phyloP scores from a whole-genome alignment of 2,888 invertebrate genomes.

The Cantharis nigra region DNA sequence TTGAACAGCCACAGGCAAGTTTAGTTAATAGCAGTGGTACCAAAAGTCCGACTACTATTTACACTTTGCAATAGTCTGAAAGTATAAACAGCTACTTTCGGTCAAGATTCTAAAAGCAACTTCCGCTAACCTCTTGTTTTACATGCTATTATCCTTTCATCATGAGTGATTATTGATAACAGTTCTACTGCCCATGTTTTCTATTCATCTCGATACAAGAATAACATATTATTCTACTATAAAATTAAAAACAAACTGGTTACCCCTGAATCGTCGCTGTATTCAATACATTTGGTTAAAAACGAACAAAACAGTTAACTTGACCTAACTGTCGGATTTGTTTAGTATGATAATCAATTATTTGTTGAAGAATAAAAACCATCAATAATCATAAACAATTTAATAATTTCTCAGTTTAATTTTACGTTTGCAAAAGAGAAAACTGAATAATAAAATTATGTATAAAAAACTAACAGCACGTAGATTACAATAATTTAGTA shows the following conservation, averaged over 20 bases:
- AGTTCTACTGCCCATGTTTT: slow-evolving; percentile 10
- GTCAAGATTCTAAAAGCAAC: slow-evolving; percentile 7
- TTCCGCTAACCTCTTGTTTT: slow-evolving; percentile 21
- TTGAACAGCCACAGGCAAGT: neutral
- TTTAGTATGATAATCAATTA: neutral
- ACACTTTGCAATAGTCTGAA: neutral
- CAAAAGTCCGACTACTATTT: neutral
- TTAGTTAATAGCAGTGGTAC: neutral
- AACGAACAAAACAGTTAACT: neutral
- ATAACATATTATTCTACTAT: slow-evolving; percentile 8
- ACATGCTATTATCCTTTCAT: slow-evolving; percentile 10
- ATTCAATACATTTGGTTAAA: neutral
- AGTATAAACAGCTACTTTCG: slow-evolving; percentile 9
- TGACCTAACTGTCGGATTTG: neutral
- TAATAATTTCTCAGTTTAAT: neutral
- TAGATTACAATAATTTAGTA: too few relatives aligned
- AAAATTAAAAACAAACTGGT: slow-evolving; percentile 17
- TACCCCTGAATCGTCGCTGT: slow-evolving; percentile 8
- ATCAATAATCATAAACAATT: neutral
- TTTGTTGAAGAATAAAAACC: neutral
- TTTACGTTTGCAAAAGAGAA: too few relatives aligned
- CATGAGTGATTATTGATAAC: slow-evolving; percentile 8
- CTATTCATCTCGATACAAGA: neutral
- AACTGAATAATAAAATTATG: too few relatives aligned
- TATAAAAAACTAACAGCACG: too few relatives aligned